Base-by-base conservation (phyloP, 2,888 invertebrate species). In the Rhorus exstirpatorius region DNA sequence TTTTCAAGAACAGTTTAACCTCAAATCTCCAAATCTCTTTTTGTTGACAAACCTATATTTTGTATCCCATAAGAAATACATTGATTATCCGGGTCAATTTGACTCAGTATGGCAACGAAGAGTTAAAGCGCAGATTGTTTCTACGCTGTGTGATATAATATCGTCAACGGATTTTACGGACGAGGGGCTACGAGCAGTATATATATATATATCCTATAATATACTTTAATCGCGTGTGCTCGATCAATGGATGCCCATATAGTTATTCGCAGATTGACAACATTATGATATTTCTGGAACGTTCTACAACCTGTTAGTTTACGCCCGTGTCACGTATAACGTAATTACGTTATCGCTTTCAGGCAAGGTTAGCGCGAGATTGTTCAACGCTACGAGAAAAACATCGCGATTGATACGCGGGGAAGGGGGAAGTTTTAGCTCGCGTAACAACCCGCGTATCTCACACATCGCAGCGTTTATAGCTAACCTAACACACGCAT, bases 281-380 rank as follows among this genome's bases (percentile, higher is more conserved):
- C 70, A 63, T 75, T 67, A 35, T 44, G 70, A 68, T 80, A 81
- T 83, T 81, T 83, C 78, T 80, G 60, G 68, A 82, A 81, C 70
- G 51, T 81, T 81, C 75, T 61, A 55, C 60, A 38, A 51, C 55
- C 49, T n/a, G 68, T 79, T 79, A 26, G 70, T 79, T 79, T 70
- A 79, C 61, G 67, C 55, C 21, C 68, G 46, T 61, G 61, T 82
- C 82, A 75, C 82, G 82, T 70, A 82, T 58, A 70, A 35, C 60
- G 53, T 82, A 83, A 85, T 83, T 83, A 83, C 78, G 83, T 85
- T 85, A 82, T 83, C 80, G 78, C 71, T 44, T 67, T 21, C 58
- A 71, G 71, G 67, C 83, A 85, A 85, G 85, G 85, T 85, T 85
- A 85, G 3, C 75, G 70, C 76, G 75, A 80, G 85, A 83, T 63